Percentiles rank a stretch among this genome's conserved stretches.
Evolutionary conservation across 1,140 invertebrate genomes (phyloP).

Genomic region (Dendroctonus ponderosae): DNA sequence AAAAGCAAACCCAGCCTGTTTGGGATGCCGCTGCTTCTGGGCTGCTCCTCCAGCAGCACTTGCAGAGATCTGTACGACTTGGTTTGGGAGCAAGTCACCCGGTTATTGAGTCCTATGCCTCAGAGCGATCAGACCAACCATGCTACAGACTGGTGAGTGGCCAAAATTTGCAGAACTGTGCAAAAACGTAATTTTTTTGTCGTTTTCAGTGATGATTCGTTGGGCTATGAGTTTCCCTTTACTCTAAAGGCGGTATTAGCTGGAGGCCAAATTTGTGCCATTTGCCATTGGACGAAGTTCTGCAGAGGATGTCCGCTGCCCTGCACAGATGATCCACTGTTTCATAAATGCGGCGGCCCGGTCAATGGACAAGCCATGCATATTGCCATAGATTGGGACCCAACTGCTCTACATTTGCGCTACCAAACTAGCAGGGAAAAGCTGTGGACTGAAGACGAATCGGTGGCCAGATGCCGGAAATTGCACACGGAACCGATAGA

Average conservation of each 20-base stretch:
- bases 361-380: slow-evolving; percentile 43
- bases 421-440: slow-evolving; percentile 81
- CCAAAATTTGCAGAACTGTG: background rate
- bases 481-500: slow-evolving; percentile 77
- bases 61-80: slow-evolving; percentile 75
- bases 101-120: slow-evolving; percentile 77
- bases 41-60: slow-evolving; percentile 55
- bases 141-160: slow-evolving; percentile 79
- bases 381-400: slow-evolving; percentile 86
- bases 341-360: slow-evolving; percentile 43
- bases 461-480: slow-evolving; percentile 64
- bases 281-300: slow-evolving; percentile 82
- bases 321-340: slow-evolving; percentile 57
- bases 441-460: slow-evolving; percentile 71
- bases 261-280: slow-evolving; percentile 71
- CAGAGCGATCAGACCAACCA: slow-evolving; percentile 74
- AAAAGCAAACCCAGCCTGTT: slow-evolving; percentile 77
- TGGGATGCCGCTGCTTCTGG: slow-evolving; percentile 74
- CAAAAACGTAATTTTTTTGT: background rate
- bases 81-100: slow-evolving; percentile 81
- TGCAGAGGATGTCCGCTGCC: slow-evolving; percentile 81
- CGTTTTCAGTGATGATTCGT: slow-evolving; percentile 76
- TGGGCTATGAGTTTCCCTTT: slow-evolving; percentile 88
- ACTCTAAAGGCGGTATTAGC: slow-evolving; percentile 72
- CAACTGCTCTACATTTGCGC: slow-evolving; percentile 82